phyloP scores from a whole-genome alignment of 2,888 invertebrate species.

The Euspilapteryx auroguttella region DNA sequence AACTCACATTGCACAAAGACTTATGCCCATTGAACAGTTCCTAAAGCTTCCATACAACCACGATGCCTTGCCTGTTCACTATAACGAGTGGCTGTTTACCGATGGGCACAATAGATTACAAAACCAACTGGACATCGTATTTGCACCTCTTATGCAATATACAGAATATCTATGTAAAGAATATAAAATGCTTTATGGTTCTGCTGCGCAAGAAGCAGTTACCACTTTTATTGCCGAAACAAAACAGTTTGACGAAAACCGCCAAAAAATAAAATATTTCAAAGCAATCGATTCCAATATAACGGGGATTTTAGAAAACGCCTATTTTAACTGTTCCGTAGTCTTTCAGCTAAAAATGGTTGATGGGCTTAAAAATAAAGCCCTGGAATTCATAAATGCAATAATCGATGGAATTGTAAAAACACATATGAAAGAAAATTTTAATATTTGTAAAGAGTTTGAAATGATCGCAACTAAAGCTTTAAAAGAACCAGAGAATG shows the following conservation, averaged over 20 bases:
- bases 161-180: constrained; percentile 48
- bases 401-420: constrained; percentile 66
- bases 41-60: constrained; percentile 33
- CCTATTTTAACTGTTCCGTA: constrained; percentile 68
- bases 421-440: constrained; percentile 67
- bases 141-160: constrained; percentile 59
- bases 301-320: constrained; percentile 64
- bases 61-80: constrained; percentile 57
- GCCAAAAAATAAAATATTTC: constrained; percentile 64
- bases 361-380: constrained; percentile 59
- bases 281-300: constrained; percentile 63
- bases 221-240: constrained; percentile 46
- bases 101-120: constrained; percentile 55
- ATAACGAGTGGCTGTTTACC: constrained; percentile 59
- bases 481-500: constrained; percentile 72
- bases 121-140: constrained; percentile 51
- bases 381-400: constrained; percentile 58
- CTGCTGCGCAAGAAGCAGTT: constrained; percentile 41
- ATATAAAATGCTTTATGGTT: constrained; percentile 61
- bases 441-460: constrained; percentile 71
- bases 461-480: constrained; percentile 70
- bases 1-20: constrained; percentile 54
- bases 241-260: constrained; percentile 61
- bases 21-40: constrained; percentile 61
- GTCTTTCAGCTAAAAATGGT: constrained; percentile 67